phyloP scores from a whole-genome alignment of 2,113 vertebrate species.

The Vanacampus margaritifer region DNA sequence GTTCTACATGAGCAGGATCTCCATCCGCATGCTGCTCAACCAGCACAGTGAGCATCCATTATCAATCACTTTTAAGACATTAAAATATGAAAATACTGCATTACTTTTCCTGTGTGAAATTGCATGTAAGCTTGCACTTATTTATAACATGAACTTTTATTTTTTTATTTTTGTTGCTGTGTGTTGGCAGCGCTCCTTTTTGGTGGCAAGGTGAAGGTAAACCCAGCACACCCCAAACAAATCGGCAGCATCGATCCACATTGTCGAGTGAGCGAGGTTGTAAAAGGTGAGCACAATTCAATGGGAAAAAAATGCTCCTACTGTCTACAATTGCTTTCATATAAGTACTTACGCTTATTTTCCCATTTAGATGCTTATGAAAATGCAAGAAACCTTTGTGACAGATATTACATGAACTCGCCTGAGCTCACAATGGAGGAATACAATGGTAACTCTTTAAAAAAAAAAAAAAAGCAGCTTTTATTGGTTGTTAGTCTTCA shows the following conservation, averaged over 20 bases:
- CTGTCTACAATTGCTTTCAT: background rate
- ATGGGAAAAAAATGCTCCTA: background rate
- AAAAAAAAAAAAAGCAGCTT: background rate
- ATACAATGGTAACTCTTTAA: slow-evolving; percentile 77
- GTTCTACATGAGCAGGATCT: slow-evolving; percentile 99
- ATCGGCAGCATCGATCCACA: slow-evolving; percentile 95
- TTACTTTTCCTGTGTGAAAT: too few species aligned
- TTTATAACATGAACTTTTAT: too few species aligned
- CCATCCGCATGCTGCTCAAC: slow-evolving; percentile 97
- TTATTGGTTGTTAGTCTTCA: background rate
- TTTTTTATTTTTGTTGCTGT: too few species aligned
- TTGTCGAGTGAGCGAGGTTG: slow-evolving; percentile 86
- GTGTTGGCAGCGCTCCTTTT: slow-evolving; percentile 83
- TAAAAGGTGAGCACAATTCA: slow-evolving; percentile 76
- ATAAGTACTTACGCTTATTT: background rate
- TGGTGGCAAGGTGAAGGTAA: slow-evolving; percentile 84
- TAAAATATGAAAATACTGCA: too few species aligned
- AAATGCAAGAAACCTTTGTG: slow-evolving; percentile 91
- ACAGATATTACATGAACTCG: slow-evolving; percentile 95
- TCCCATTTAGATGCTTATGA: slow-evolving; percentile 87
- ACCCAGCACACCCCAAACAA: slow-evolving; percentile 93
- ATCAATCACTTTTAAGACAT: background rate
- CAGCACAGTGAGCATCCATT: slow-evolving; percentile 87
- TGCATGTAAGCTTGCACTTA: too few species aligned
- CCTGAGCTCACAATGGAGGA: slow-evolving; percentile 89